Base-by-base conservation (phyloP, 2,888 invertebrate species). In the Augiades crinisus region DNA sequence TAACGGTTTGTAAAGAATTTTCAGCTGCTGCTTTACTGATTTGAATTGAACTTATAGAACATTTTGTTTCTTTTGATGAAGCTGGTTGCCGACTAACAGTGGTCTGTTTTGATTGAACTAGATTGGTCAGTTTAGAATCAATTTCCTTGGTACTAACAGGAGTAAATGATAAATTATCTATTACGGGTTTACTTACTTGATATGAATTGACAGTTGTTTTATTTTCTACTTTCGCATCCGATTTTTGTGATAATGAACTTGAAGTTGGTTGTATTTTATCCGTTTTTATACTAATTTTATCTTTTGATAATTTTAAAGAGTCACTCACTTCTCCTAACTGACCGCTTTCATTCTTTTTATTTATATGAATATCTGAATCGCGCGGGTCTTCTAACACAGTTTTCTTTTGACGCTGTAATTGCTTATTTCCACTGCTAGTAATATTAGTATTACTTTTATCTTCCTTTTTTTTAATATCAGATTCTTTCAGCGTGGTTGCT, bases 361-460 rank as follows among this genome's bases (percentile, higher is more conserved):
- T 54, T 22, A 33, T 40, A 30, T 7, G 7, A 13, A 1, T 8
- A 31, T 31, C 58, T 31, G 56, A 53, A 43, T 66, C 64, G 5
- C 57, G 53, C 34, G 54, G 51, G 40, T 68, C 67, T 36, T 67
- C 69, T 17, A 60, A 49, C 41, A 63, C 57, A 24, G 68, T 52
- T 46, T 65, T 68, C 58, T 74, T 77, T 67, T 80, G 77, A 12
- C 70, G 67, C 43, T 72, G 72, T 56, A 78, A 59, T 56, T 72
- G 69, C 62, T 72, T 81, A 14, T 56, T 62, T 45, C 58, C 55
- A 12, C 37, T 12, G 8, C 36, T 30, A 30, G 12, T 37, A n/a
- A 8, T 8, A 31, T 12, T 21, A 6, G 14, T 5, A 34, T 6
- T n/a, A 7, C 5, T 33, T n/a, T 44, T 44, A 12, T 44, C 31